Percentiles rank a stretch among this genome's conserved stretches.
Conservation (phyloP, 2,113 vertebrate species). For the Strix aluco region DNA sequence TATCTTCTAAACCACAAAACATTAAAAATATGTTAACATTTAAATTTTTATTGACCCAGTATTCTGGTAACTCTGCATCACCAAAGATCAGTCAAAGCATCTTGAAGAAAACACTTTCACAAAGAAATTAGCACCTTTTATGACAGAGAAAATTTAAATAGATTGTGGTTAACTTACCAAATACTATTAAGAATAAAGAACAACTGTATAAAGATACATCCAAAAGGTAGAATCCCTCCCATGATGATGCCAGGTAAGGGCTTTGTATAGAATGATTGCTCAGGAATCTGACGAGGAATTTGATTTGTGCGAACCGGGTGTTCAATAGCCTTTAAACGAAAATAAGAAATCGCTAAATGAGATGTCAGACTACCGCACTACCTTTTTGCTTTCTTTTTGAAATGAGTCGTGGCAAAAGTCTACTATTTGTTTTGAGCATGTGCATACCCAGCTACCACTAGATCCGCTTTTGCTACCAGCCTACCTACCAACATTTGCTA, state of each 20-base stretch:
- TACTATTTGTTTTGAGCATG: background rate
- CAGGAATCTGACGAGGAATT: constrained; percentile 97
- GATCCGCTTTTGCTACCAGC: background rate
- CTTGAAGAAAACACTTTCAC: background rate
- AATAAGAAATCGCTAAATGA: background rate
- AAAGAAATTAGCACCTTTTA: background rate
- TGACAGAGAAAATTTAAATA: background rate
- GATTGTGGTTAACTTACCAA: constrained; percentile 79
- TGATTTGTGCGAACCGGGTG: constrained; percentile 97
- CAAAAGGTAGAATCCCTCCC: constrained; percentile 97
- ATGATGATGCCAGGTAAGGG: constrained; percentile 94
- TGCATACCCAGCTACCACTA: background rate
- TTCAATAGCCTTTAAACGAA: constrained; percentile 85
- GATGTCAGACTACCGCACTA: background rate
- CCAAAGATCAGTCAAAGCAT: background rate
- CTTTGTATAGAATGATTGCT: constrained; percentile 97
- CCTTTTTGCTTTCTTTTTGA: background rate
- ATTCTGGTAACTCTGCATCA: background rate
- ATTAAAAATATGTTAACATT: background rate
- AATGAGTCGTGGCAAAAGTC: background rate
- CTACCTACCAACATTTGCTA: background rate
- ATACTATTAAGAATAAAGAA: constrained; percentile 99
- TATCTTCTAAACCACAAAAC: background rate
- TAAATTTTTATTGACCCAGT: background rate
- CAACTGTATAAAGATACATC: constrained; percentile 98